Base-by-base conservation (phyloP, 2,113 vertebrate genomes). In the Amphiprion ocellaris region DNA sequence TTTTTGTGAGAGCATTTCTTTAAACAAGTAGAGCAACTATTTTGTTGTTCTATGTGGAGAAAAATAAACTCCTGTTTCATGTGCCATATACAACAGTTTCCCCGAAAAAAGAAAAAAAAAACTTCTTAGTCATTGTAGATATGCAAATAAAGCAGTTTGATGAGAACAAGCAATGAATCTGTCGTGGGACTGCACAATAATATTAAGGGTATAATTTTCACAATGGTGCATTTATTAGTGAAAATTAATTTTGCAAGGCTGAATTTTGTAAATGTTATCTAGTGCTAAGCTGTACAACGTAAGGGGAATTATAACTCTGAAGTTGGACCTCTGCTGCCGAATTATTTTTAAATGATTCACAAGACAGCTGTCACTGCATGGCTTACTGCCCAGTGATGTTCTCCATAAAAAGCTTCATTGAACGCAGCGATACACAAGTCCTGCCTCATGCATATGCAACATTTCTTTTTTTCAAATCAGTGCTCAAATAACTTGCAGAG, bases 331-430 rank as follows among this genome's bases (percentile, higher is more conserved):
- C 49, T 82, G 69, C 67, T 81, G 71, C 68, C 30, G 55, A 81
- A 70, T 87, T 82, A 66, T 88, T 85, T 82, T 83, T 79, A 17
- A 79, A 87, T 87, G 80, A 92, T 79, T 91, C 78, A 79, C 54
- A 75, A 81, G 83, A 89, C 90, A 90, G 82, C 89, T 93, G 90
- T 90, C 86, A 84, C 83, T 81, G 71, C 74, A 74, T 90, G 86
- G 86, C 83, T 86, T 84, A 72, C 79, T 89, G 90, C 90, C 86
- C 87, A 81, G 41, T 76, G 79, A 80, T 81, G 86, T 74, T 86
- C 65, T 69, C 61, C 74, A 86, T 88, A 84, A 89, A 90, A 91
- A 67, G 74, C 62, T 24, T 69, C 76, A 86, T 72, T 87, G 84
- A 85, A 88, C n/a, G 46, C 66, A 74, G 72, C 50, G 53, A 63